Evolutionary conservation across 2,797 vertebrate genomes (phyloP), one percentile per base, ranked within the genome.

Genomic region (Fringilla coelebs): DNA sequence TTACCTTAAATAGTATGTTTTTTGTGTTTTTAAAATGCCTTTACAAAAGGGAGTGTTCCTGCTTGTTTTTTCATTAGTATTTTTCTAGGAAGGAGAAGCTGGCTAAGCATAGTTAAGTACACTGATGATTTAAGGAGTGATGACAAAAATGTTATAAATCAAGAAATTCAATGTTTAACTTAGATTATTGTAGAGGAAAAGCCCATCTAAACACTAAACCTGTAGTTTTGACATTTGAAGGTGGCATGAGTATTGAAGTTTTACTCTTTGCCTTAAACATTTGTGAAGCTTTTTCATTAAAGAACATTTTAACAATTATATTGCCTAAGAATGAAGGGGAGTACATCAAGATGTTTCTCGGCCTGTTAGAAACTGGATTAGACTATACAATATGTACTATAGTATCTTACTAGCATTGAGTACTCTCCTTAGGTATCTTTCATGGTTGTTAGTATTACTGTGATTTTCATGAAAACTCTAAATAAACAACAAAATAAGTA

Each of bases 351-450:
- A 21, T 65, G 20, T 21, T 80, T 46, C 29, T 78, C 45, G 32
- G 5, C 38, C 49, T 83, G 9, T 72, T 88, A 38, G 41, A 7
- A 57, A 75, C 9, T 32, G 9, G 13, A 6, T 78, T 85, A 57
- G 28, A 26, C 0, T 1, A 32, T 22, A 17, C 9, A 12, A 12
- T 28, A 7, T 5, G 5, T 60, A 28, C 21, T 60, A 1, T 22
- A 46, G 19, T 54, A 63, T 57, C 7, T 78, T 43, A 11, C 22
- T 32, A 74, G 46, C 28, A 2, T 29, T 40, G 17, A 57, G 16
- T 29, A 11, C 3, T 87, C 25, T 83, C 8, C 32, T 88, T 45
- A 73, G 49, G 21, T 14, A 10, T 67, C 19, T 28, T 57, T 22
- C 31, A 13, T 40, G 36, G 8, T 66, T 63, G 36, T n/a, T 76